Conservation (phyloP, 2,888 invertebrate genomes). For the Atrina japonica region DNA sequence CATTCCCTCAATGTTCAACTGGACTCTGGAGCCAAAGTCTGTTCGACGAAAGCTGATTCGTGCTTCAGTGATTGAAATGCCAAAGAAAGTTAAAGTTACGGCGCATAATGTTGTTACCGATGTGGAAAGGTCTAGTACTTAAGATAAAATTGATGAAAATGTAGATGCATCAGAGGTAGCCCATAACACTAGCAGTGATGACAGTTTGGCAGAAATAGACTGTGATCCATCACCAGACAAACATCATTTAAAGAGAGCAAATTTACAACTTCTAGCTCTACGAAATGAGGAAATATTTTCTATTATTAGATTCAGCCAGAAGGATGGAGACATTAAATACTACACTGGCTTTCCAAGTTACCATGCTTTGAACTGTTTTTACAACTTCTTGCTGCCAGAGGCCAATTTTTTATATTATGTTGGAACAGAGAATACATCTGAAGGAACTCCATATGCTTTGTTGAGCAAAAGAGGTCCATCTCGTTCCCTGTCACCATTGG, state of each 20-base stretch:
- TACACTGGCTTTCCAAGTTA: slow-evolving; percentile 11
- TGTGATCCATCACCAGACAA: neutral
- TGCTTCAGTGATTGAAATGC: too few species aligned
- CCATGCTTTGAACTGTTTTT: slow-evolving; percentile 2
- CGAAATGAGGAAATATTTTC: slow-evolving; percentile 1
- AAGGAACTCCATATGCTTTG: slow-evolving; percentile 3
- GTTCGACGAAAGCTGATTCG: too few species aligned
- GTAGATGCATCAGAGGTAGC: too few species aligned
- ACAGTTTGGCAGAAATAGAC: neutral
- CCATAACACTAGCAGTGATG: too few species aligned
- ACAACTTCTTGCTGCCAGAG: slow-evolving; percentile 24
- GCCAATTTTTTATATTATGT: slow-evolving; percentile 37
- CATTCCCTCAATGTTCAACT: too few species aligned
- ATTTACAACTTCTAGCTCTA: neutral
- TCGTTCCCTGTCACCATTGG: slow-evolving; percentile 1
- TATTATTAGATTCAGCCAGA: neutral
- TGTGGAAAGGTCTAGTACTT: too few species aligned
- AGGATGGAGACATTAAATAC: slow-evolving; percentile 5
- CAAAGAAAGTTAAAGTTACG: too few species aligned
- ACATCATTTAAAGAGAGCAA: neutral
- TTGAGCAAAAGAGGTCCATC: slow-evolving; percentile 2
- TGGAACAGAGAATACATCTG: slow-evolving; percentile 29
- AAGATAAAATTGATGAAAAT: too few species aligned
- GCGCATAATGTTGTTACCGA: too few species aligned
- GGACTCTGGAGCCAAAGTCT: too few species aligned